Conservation (phyloP, 2,113 vertebrate species). For the Sciurus niger region DNA sequence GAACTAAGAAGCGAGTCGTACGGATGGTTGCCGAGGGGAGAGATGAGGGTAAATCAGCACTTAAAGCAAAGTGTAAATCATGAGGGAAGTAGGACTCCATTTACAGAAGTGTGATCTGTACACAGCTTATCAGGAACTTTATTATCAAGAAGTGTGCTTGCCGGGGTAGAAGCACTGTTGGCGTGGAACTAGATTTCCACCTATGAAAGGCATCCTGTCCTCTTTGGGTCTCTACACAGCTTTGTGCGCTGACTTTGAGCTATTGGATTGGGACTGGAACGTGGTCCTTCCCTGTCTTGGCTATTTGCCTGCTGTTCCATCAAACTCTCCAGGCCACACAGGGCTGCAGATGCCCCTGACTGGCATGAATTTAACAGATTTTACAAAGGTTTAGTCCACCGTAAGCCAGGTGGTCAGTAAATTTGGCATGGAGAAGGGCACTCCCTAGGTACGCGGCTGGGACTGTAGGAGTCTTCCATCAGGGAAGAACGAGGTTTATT, state of each 20-base stretch:
- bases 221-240: neutral
- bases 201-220: slow-evolving; percentile 21
- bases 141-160: neutral
- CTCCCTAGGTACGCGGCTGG: neutral
- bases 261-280: neutral
- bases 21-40: slow-evolving; percentile 77
- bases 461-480: neutral
- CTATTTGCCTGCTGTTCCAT: neutral
- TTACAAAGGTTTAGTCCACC: neutral
- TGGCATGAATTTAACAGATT: neutral
- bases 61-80: slow-evolving; percentile 77
- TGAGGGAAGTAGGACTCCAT: slow-evolving; percentile 27
- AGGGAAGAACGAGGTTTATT: neutral
- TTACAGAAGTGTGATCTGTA: slow-evolving; percentile 68
- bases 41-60: slow-evolving; percentile 83
- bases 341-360: neutral
- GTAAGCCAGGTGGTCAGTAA: neutral
- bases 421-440: neutral
- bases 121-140: slow-evolving; percentile 50
- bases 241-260: neutral
- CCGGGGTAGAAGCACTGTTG: neutral
- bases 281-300: neutral
- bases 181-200: neutral
- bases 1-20: slow-evolving; percentile 77
- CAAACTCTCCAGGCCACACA: neutral